Evolutionary conservation across 2,888 invertebrate species (phyloP), one percentile per base, ranked within the genome.

Genomic region (Coleophora flavipennella): DNA sequence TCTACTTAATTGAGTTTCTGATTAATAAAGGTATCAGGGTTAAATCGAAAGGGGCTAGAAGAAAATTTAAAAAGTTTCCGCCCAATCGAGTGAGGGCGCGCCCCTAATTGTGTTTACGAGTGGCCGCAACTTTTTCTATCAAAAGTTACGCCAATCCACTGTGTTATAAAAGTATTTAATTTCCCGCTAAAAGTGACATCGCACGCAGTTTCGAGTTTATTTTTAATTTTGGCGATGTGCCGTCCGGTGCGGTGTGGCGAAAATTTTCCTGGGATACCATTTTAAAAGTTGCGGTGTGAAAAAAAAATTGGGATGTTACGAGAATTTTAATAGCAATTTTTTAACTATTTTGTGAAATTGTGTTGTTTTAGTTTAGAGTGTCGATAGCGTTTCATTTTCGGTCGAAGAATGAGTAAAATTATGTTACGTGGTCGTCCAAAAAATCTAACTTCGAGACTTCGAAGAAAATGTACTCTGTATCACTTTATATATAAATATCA

Each of bases 51-150:
- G 52, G 57, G 57, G 55, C 49, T 52, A 46, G 41, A 48, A 44
- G 50, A 49, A 57, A 63, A 62, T 67, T 63, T 62, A 55, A 67
- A 71, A 75, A 73, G 62, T 67, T 68, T 46, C 50, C 45, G 53
- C 53, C 52, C 63, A 62, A 75, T 78, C 61, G 68, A 60, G 62
- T 59, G 62, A 50, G 62, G 55, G 60, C 48, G 29, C 47, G 47
- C 49, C 50, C 65, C 62, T 79, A 76, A 79, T 78, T 74, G 69
- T 77, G 73, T 79, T 80, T 76, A 78, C 71, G 75, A 68, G 58
- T 59, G 55, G 53, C 53, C 51, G 41, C 52, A 81, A 80, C 79
- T 80, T 81, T 80, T 81, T 79, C 78, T 75, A 79, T 78, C 76
- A 70, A 77, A 75, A 77, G 69, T 78, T 79, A 57, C 58, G 56